A percentile compares a stretch with the other conserved stretches of the same genome.
These are phyloP conservation scores for Heterohyrax brucei DNA, from an alignment of 2,797 vertebrate species.

Conservation along the genomic window DNA sequence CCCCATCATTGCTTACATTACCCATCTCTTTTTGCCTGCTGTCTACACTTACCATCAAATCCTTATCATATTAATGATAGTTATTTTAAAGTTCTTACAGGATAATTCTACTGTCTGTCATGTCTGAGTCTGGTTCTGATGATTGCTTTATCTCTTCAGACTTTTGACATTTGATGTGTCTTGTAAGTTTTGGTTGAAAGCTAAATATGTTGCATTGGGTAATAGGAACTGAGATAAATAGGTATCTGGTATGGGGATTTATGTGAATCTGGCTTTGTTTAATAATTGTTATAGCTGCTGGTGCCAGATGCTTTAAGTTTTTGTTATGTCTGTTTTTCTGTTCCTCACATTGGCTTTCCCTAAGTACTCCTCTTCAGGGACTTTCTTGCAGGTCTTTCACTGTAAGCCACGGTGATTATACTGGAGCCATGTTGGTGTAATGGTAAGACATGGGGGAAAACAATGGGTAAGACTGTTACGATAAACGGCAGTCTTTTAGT, in stretches of 20 bases:
- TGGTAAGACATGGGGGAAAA: neutral
- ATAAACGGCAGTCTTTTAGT: neutral
- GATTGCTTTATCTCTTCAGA: no score
- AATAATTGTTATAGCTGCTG: no score
- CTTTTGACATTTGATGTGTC: no score
- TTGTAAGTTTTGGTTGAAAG: no score
- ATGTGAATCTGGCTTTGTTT: no score
- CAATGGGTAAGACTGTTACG: neutral
- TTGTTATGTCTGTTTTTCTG: no score
- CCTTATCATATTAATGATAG: neutral
- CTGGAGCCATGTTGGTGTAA: neutral
- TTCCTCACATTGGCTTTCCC: neutral
- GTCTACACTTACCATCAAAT: neutral
- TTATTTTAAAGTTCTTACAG: neutral
- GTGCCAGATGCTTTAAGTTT: no score
- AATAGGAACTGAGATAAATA: no score
- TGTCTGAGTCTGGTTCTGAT: no score
- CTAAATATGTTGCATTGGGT: no score
- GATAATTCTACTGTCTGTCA: no score
- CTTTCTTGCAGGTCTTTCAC: neutral
- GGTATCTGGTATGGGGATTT: no score
- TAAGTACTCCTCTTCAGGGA: neutral
- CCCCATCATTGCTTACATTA: neutral
- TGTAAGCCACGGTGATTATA: rapidly evolving
- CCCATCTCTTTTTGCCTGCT: neutral